Conservation (phyloP, 1,140 invertebrate genomes). For the Batillaria attramentaria region DNA sequence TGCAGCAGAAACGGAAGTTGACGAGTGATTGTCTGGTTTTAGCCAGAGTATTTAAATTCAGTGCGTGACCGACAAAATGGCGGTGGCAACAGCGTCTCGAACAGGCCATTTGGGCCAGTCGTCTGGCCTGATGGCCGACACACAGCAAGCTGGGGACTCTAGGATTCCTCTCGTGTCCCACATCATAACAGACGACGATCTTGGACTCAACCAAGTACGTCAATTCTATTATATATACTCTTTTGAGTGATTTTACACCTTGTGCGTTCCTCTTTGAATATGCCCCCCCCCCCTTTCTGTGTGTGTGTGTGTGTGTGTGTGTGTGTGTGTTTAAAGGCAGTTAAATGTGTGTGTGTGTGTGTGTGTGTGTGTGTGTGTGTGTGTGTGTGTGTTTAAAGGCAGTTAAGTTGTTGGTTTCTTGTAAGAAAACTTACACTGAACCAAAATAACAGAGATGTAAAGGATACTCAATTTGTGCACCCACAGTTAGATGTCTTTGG, state of each 20-base stretch:
- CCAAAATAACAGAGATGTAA: not conserved
- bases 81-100: conserved; percentile 12
- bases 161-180: conserved; percentile 67
- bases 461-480: not conserved
- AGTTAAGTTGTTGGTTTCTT: not conserved
- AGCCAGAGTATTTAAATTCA: not conserved
- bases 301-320: not conserved
- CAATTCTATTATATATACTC: not conserved
- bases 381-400: too few relatives aligned
- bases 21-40: not conserved
- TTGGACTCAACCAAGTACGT: conserved; percentile 64
- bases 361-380: not conserved
- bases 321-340: not conserved
- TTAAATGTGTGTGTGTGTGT: not conserved
- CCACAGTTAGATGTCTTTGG: not conserved
- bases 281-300: conserved; percentile 7
- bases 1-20: not conserved
- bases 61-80: conserved; percentile 14
- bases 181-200: conserved; percentile 69
- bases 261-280: not conserved
- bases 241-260: not conserved
- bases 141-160: conserved; percentile 28
- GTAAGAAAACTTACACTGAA: not conserved
- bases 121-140: conserved; percentile 1
- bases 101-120: conserved; percentile 1